Base-by-base conservation (phyloP, 2,797 vertebrate genomes). In the Remorina albescens region DNA sequence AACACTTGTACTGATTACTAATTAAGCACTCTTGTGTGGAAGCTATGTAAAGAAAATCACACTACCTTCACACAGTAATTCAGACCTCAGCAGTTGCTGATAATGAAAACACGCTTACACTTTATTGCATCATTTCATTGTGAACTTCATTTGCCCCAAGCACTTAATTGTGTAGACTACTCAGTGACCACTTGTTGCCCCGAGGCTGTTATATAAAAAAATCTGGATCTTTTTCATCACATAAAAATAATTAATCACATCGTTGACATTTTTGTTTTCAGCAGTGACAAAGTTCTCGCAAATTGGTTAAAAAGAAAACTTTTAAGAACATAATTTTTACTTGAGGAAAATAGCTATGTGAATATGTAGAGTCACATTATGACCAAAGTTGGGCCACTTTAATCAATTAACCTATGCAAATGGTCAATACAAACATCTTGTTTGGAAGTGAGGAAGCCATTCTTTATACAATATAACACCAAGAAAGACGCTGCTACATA, bases 51-150 rank as follows among this genome's bases (percentile, higher is more conserved):
- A 64, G 68, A 74, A 64, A 83, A 77, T 86, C 79, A 74, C 73
- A 78, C 63, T 34, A 69, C 57, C 47, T 67, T 74, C 58, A 75
- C 73, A 80, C 64, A 78, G 71, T 72, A 78, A 73, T 89, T 87
- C 79, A 74, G 64, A 71, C 71, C 84, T 85, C 57, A 77, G 83
- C 78, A 81, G 60, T 83, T 79, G 71, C 74, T 71, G 72, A 87
- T 78, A 85, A 87, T 86, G 82, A 81, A 85, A 88, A 77, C 67
- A 84, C 47, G 67, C 72, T 91, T 91, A 61, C 82, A 66, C 79
- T 75, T 86, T 74, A 81, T 93, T 92, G 86, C 90, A 88, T 93
- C 83, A 91, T 69, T 89, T 85, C 63, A 78, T 64, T 73, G 64
- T 61, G 61, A 86, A 78, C 64, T 76, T 77, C 19, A 76, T 82